Base-by-base conservation (phyloP, 1,140 invertebrate species). In the Panagrolaimus sp. region DNA sequence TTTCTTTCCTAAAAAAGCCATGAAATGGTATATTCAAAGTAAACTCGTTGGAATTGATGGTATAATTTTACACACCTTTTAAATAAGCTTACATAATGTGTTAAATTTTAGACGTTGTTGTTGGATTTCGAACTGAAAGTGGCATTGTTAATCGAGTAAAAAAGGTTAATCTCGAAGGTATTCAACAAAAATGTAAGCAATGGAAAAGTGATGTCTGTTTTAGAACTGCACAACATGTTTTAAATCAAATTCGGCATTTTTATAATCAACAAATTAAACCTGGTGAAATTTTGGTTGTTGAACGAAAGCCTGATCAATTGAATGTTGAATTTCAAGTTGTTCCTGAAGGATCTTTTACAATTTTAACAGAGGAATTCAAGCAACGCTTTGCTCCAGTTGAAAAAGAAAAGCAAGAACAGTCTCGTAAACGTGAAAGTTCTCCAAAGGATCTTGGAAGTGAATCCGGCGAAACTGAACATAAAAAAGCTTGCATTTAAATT, bases 21-120 rank as follows among this genome's bases (percentile, higher is more conserved):
- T 58, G 52, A 58, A 58, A 26, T 58, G 52, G 52, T 58, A 28
- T 21, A 4, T 58, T 58, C 52, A 58, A 28, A 26, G 21, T 10
- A 58, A 21, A 1, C 28, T 58, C 3, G 52, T 58, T 28, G 52
- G 52, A 14, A 58, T 58, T 12, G 15, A 58, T 38, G 32, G 32
- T 38, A 38, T 38, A 7, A 4, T 38, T 7, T 38, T 4, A 4
- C 7, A 38, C 32, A 2, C 2, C 32, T 38, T 38, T 38, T 38
- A 38, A 38, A n/a, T n/a, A 38, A 38, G 32, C 32, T 38, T 38
- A 38, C 7, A 38, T 4, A 38, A 38, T 7, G 32, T 38, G 32
- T 38, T 4, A 38, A 38, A 4, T 2, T 38, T 38, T 38, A 58
- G 14, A 58, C 17, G 8, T 58, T 17, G 52, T 58, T 12, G 52